phyloP scores from a whole-genome alignment of 2,797 vertebrate genomes.

The Gila robusta region DNA sequence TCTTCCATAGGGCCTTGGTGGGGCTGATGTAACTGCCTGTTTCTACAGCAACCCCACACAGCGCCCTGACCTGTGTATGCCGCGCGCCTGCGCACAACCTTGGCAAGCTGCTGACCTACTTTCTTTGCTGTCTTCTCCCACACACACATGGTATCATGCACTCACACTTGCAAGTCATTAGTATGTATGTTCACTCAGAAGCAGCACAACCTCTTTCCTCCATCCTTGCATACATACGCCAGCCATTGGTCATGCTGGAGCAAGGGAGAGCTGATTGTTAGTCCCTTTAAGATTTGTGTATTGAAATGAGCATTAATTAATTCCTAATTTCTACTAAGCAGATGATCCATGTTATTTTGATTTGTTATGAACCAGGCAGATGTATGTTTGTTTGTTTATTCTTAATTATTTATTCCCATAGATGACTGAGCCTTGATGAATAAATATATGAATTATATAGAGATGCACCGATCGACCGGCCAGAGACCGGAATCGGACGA shows the following conservation, averaged over 20 bases:
- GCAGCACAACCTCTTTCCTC: slow-evolving; percentile 40
- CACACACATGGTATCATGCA: slow-evolving; percentile 33
- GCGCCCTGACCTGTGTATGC: slow-evolving; percentile 52
- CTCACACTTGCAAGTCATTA: slow-evolving; percentile 33
- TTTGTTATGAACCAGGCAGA: background rate
- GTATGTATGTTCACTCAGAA: slow-evolving; percentile 31
- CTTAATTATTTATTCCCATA: background rate
- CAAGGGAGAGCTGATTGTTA: background rate
- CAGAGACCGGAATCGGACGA: too few relatives aligned
- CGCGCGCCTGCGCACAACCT: slow-evolving; percentile 73
- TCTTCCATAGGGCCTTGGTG: slow-evolving; percentile 53
- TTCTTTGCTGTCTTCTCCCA: slow-evolving; percentile 69
- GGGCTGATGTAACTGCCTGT: slow-evolving; percentile 70
- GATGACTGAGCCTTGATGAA: background rate
- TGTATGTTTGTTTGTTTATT: background rate
- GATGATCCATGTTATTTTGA: background rate
- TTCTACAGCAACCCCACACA: slow-evolving; percentile 74
- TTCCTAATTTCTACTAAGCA: background rate
- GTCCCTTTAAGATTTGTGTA: background rate
- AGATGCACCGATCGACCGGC: too few relatives aligned
- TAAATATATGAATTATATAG: background rate
- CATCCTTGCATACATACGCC: background rate
- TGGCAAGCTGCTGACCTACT: slow-evolving; percentile 78
- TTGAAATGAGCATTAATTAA: background rate
- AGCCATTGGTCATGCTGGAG: background rate